Base-by-base conservation (phyloP, 2,888 invertebrate species). In the Arrhopalites spinosus region DNA sequence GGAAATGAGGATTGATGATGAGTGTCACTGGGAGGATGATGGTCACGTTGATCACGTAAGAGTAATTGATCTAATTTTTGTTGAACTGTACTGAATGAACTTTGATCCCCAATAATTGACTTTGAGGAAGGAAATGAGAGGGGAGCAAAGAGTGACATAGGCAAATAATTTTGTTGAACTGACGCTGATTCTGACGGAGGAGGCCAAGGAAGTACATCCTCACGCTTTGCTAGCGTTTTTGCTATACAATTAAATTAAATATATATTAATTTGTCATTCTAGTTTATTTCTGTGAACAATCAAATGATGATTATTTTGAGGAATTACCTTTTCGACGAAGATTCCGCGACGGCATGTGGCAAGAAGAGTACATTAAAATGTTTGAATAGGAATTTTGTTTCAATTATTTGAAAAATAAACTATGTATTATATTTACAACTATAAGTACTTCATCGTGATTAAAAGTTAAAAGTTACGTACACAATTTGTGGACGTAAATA, bases 191-290 rank as follows among this genome's bases (percentile, higher is more conserved):
- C 63, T 2, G 30, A 23, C 2, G 73, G 73, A 56, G 36, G 29
- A 25, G 70, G 59, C 73, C 73, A 73, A 2, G 73, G 73, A 20
- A 73, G 17, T 7, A 29, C 29, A 27, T 73, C 73, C 1, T 23
- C 25, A 2, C 73, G 63, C n/a, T 63, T 50, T 47, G 43, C 64
- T 36, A 23, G 17, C n/a, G 36, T 17, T 64, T 73, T 73, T 13
- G 64, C 73, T 73, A 56, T 23, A 59, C 45, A 45, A 45, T 15
- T 15, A 45, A 45, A 45, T 45, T 45, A 45, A 45, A 45, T 11
- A 15, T 11, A 15, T 11, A 45, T 15, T 45, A 45, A 11, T 45
- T 45, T 11, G 45, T 45, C 7, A 15, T 45, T 45, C 15, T 45
- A n/a, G n/a, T n/a, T n/a, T n/a, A n/a, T n/a, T n/a, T n/a, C n/a